Evolutionary conservation across 2,888 invertebrate species (phyloP).

Genomic region (Gonocerus acuteangulatus): DNA sequence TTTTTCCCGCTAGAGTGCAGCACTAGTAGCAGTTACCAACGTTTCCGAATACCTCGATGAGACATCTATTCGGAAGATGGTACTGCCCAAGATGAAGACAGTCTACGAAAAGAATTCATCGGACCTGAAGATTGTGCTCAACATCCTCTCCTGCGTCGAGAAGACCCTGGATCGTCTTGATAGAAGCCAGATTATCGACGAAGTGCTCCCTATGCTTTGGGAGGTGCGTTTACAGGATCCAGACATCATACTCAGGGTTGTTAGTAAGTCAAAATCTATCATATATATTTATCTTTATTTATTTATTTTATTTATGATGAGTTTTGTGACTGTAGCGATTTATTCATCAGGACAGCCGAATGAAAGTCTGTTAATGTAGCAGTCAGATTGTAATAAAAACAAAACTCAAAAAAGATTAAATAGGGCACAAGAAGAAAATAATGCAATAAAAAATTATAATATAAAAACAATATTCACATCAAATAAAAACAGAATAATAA

Average conservation of each 20-base stretch:
- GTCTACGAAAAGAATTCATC: conserved; percentile 71
- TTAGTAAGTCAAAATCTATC: conserved; percentile 68
- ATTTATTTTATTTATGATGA: not conserved
- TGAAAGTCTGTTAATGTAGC: too few species aligned
- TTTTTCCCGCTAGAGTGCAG: too few species aligned
- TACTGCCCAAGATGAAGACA: conserved; percentile 72
- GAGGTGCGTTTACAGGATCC: conserved; percentile 81
- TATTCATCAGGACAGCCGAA: too few species aligned
- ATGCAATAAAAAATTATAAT: too few species aligned
- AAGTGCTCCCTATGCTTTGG: conserved; percentile 80
- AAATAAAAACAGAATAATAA: too few species aligned
- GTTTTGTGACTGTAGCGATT: too few species aligned
- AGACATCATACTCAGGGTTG: conserved; percentile 79
- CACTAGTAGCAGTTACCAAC: conserved; percentile 76
- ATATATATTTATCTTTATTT: not conserved
- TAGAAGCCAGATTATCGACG: conserved; percentile 78
- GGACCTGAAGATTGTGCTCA: conserved; percentile 71
- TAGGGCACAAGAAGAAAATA: not conserved
- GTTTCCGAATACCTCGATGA: conserved; percentile 79
- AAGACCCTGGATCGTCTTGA: conserved; percentile 76
- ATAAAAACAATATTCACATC: too few species aligned
- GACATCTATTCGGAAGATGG: conserved; percentile 65
- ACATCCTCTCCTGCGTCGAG: conserved; percentile 70
- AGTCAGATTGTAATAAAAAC: too few species aligned
- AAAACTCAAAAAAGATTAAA: not conserved